Percentiles rank a stretch among this genome's conserved stretches.
Evolutionary conservation across 2,797 vertebrate species (phyloP).

Genomic region (Enteromius treurensis): DNA sequence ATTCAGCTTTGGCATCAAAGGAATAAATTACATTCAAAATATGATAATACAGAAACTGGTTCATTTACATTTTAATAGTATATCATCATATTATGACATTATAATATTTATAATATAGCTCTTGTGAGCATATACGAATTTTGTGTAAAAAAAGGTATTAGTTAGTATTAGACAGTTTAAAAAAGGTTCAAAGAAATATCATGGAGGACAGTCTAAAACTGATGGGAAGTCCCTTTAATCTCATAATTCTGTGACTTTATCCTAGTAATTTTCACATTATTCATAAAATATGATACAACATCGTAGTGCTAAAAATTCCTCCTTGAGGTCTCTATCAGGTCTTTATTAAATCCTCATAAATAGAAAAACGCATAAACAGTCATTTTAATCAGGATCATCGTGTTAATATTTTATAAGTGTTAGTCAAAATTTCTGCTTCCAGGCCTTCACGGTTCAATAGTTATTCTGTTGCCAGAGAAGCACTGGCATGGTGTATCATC

Average conservation of each 20-base stretch:
- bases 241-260: not conserved
- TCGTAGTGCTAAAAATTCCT: not conserved
- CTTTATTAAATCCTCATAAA: conserved; percentile 15
- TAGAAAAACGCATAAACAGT: conserved; percentile 64
- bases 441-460: conserved; percentile 70
- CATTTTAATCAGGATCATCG: conserved; percentile 70
- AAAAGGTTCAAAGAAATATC: not conserved
- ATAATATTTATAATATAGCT: not conserved
- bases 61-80: not conserved
- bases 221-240: not conserved
- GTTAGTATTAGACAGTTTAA: too few relatives aligned
- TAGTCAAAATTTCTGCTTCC: conserved; percentile 74
- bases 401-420: conserved; percentile 75
- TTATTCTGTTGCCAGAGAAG: conserved; percentile 64
- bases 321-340: conserved; percentile 1
- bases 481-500: conserved; percentile 61
- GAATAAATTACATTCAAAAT: not conserved
- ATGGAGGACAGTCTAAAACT: not conserved
- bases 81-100: not conserved
- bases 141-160: too few relatives aligned
- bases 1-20: not conserved
- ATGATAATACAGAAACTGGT: not conserved
- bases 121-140: too few relatives aligned
- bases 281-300: not conserved
- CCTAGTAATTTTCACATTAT: not conserved